These are phyloP conservation scores for Ambastaia sidthimunki DNA, from an alignment of 2,797 vertebrate genomes.

Conservation along the genomic window DNA sequence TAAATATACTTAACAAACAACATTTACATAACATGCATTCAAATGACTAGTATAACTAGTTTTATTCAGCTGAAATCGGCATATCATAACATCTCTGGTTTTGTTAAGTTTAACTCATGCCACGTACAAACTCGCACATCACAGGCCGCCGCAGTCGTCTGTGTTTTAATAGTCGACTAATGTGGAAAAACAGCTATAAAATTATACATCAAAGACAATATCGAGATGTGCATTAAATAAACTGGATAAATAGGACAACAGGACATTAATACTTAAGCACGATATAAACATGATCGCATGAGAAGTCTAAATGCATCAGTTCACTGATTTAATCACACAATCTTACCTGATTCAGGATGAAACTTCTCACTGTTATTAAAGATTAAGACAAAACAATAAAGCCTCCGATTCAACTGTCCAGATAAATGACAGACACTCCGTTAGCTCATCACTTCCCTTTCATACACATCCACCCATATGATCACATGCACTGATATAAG, in stretches of 20 bases:
- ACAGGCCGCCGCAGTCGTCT: slow-evolving; percentile 5
- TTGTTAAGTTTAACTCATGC: slow-evolving; percentile 1
- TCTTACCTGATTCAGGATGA: slow-evolving; percentile 20
- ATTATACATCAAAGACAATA: no score
- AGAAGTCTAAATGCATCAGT: not conserved
- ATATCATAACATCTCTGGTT: not conserved
- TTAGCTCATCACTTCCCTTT: slow-evolving; percentile 30
- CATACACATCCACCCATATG: not conserved
- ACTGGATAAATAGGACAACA: not conserved
- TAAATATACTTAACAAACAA: not conserved
- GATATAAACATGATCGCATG: not conserved
- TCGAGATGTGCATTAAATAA: not conserved
- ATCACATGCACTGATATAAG: not conserved
- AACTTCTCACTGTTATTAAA: not conserved
- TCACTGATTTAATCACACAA: not conserved
- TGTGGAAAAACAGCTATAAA: not conserved
- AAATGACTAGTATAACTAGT: no score
- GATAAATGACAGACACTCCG: slow-evolving; percentile 10
- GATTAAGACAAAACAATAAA: not conserved
- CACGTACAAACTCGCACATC: not conserved
- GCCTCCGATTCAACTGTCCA: not conserved
- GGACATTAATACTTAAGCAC: no score
- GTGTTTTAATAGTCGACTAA: not conserved
- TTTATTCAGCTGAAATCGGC: no score
- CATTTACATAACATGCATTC: not conserved